Base-by-base conservation (phyloP, 2,113 vertebrate species). In the Falco punctatus region DNA sequence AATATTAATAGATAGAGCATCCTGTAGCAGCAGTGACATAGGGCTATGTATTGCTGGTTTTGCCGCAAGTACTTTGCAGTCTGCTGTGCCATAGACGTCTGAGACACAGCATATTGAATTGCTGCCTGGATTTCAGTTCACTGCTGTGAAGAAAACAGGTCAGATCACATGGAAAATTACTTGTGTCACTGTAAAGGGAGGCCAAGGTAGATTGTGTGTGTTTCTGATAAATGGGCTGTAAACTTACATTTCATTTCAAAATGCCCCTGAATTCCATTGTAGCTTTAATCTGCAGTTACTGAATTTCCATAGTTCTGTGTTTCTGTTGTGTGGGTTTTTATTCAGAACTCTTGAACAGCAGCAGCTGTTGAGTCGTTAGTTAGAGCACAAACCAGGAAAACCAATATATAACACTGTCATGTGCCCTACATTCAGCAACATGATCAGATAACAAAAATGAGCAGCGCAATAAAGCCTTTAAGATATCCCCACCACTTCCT, bases 381-480 rank as follows among this genome's bases (percentile, higher is more conserved):
- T 94, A 95, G 84, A 95, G 94, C 94, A 93, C 70, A 94, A 96
- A 95, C 64, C 85, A 96, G 91, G 96, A 96, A 97, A 97, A 95
- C 81, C 94, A 95, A 88, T 70, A 49, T 59, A 64, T 55, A 94
- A 75, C 88, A 77, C 80, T 96, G 95, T 96, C 93, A 91, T 77
- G 90, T 98, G 95, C 96, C 85, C 96, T 97, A 81, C 83, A 72
- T 93, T 95, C 95, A 97, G 94, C 95, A 81, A 55, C 96, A 96
- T 67, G 74, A 98, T 98, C 98, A 98, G 98, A 98, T 98, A 98
- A 98, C 88, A 75, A 62, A 28, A 94, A 81, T 51, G 65, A 98
- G 90, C 88, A 91, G 88, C 2, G 42, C 92, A 95, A 69, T 88
- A 94, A 94, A 91, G 52, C 83, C 72, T 93, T 97, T 90, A 73